These are phyloP conservation scores for Eupithecia subfuscata DNA, from an alignment of 2,888 invertebrate genomes.

Conservation along the genomic window DNA sequence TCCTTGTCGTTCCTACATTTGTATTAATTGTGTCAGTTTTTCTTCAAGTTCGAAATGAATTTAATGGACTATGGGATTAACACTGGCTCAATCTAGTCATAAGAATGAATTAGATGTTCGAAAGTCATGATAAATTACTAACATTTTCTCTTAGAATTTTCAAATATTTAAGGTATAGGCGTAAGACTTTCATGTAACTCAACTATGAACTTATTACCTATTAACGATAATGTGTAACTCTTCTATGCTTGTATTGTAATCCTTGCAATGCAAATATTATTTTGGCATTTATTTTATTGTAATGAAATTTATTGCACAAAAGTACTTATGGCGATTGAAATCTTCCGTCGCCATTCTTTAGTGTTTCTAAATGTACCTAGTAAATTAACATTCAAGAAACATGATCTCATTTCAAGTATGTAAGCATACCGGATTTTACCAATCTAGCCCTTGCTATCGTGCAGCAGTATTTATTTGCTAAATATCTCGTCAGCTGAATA, in stretches of 20 bases:
- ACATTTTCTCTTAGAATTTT: conserved; percentile 71
- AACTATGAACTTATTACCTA: conserved; percentile 60
- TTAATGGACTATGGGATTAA: conserved; percentile 67
- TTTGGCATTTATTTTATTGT: conserved; percentile 74
- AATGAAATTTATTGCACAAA: conserved; percentile 76
- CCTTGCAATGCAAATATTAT: conserved; percentile 61
- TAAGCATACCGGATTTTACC: conserved; percentile 62
- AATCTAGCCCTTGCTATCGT: conserved; percentile 48
- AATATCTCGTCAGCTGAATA: conserved; percentile 54
- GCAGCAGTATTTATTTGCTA: conserved; percentile 61
- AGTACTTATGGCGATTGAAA: conserved; percentile 76
- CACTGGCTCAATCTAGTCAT: conserved; percentile 84
- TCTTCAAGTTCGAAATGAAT: conserved; percentile 67
- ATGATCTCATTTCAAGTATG: conserved; percentile 76
- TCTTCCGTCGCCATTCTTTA: conserved; percentile 57
- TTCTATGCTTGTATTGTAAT: conserved; percentile 57
- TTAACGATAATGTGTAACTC: conserved; percentile 62
- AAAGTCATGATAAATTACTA: conserved; percentile 71
- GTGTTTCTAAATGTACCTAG: conserved; percentile 56
- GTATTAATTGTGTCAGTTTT: conserved; percentile 80
- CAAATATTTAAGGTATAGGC: conserved; percentile 68
- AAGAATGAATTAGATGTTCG: conserved; percentile 80
- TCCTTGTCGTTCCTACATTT: conserved; percentile 79
- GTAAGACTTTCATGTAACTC: conserved; percentile 65
- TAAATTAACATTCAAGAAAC: conserved; percentile 66